Base-by-base conservation (phyloP, 2,888 invertebrate species). In the Diplazon laetatorius region DNA sequence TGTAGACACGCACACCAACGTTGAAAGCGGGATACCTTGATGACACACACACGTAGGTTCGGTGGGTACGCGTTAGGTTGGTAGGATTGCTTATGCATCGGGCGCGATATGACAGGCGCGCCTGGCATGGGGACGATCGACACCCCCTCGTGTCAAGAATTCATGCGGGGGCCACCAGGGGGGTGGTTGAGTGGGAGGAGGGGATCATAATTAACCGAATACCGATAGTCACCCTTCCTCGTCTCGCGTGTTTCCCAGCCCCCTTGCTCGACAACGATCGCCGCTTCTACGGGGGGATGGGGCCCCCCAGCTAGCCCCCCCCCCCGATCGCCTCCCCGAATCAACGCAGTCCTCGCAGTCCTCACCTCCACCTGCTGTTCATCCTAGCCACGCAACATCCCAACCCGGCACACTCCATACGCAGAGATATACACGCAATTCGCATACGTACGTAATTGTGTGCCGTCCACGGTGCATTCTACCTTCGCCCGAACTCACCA, bases 181-280 rank as follows among this genome's bases (percentile, higher is more conserved):
- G n/a, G n/a, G n/a, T n/a, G n/a, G n/a, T n/a, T n/a, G n/a, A n/a
- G n/a, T n/a, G n/a, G n/a, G n/a, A n/a, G n/a, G 30, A 6, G 30
- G 87, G 89, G 88, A 89, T 88, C 89, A 90, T 90, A 90, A 90
- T 90, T 90, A 90, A 89, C 89, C 88, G 86, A 90, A 90, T 90
- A 89, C 90, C 90, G 88, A 90, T 90, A 90, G 86, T 89, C 88
- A 84, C 86, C 89, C 85, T 85, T 85, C 81, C 80, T 85, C 85
- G 69, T 46, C 73, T 71, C 59, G 48, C 70, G 74, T 76, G 68
- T 12, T n/a, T n/a, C n/a, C 44, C 59, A 55, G 69, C 55, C 75
- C 69, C 35, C 50, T 48, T 12, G 12, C 46, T 52, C 50, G 57
- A 35, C 76, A 46, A 76, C 77, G 80, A 66, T 80, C 79, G 69